Percentiles rank a stretch among this genome's conserved stretches.
Evolutionary conservation across 2,888 invertebrate genomes (phyloP).

Genomic region (Acanthosepion lycidas): DNA sequence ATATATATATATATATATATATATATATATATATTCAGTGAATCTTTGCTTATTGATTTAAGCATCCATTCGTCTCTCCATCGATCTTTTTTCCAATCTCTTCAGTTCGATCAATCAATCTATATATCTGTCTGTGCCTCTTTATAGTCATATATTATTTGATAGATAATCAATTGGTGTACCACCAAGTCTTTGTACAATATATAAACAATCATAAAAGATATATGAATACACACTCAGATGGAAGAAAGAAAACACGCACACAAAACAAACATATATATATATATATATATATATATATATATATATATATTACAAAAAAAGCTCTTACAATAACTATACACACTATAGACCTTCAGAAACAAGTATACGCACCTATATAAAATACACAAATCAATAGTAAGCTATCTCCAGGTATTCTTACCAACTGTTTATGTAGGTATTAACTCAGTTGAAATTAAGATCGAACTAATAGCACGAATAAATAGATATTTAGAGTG

Average conservation of each 20-base stretch:
- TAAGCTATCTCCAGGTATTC: background rate
- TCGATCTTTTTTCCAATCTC: background rate
- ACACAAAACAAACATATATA: background rate
- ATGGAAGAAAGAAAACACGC: no score
- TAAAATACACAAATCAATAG: no score
- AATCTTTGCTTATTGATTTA: background rate
- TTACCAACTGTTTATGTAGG: background rate
- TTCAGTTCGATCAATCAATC: background rate
- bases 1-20: conserved; percentile 33
- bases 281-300: background rate
- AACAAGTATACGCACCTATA: no score
- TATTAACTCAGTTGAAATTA: background rate
- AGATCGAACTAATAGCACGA: background rate
- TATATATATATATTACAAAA: background rate
- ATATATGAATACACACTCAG: no score
- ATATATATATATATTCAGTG: background rate
- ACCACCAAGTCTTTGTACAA: background rate
- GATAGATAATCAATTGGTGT: background rate
- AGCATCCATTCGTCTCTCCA: background rate
- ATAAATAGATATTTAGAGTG: background rate
- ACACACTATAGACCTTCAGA: no score
- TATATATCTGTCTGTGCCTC: background rate
- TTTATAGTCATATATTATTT: background rate
- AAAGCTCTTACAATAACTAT: no score
- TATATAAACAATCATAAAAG: background rate